Evolutionary conservation across 92 coral and sea anemone genomes (phyloP), one percentile per base, ranked within the genome.

Genomic region (Epizoanthus ramosus): DNA sequence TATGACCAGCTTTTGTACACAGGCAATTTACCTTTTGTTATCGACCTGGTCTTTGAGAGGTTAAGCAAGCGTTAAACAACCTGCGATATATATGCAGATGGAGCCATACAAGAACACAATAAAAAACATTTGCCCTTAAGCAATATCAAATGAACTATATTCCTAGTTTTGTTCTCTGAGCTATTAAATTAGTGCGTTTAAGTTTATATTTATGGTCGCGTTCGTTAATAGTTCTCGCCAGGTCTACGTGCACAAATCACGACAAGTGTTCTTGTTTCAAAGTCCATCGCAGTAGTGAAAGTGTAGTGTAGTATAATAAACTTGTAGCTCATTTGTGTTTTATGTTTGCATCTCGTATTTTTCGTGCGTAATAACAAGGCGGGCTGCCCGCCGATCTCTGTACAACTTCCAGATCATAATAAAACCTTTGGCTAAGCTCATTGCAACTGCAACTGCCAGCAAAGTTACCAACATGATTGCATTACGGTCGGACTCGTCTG

Each of bases 371-470:
- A 66, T 73, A 50, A 89, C 57, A 13, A 77, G 79, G 25, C 87
- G 52, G 2, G 83, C 84, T 16, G 80, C 83, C 52, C 87, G 71
- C 8, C 75, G 80, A 76, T 85, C 92, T 60, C 88, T 85, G 60
- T 81, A 90, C 76, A 80, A 72, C 80, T 91, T 86, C 91, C 93
- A 93, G 54, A 84, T 85, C 71, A 89, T 70, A 53, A 90, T 82
- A 47, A 85, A 33, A 58, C 91, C 77, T 77, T 93, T 93, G 9
- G 84, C 80, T 24, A 93, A 73, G 7, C 90, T 77, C 85, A 93
- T 84, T 63, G 92, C 68, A 77, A 85, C 88, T 14, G 90, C 67
- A 33, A 89, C 80, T 14, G 95, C 98, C 8, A 93, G 87, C 31
- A 93, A 53, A 4, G 88, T 92, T 0, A 73, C 89, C 61, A 91